Evolutionary conservation across 2,888 invertebrate species (phyloP).

Genomic region (Ichneumoninae sp.): DNA sequence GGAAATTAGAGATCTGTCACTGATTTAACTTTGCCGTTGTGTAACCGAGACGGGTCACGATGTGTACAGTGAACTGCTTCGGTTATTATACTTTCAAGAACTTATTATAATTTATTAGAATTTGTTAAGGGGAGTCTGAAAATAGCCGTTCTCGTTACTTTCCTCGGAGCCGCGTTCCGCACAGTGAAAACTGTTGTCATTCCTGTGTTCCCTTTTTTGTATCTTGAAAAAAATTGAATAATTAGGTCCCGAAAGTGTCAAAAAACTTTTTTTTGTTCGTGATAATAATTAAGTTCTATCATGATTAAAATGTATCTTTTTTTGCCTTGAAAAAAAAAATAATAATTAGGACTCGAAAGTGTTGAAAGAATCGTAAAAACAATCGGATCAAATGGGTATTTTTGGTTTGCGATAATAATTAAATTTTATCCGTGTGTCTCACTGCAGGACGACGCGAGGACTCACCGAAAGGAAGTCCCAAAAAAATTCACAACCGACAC

Average conservation of each 20-base stretch:
- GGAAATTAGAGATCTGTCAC: conserved; percentile 66
- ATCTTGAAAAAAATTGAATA: background rate
- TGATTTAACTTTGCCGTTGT: conserved; percentile 56
- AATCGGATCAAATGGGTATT: no score
- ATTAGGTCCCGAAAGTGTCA: background rate
- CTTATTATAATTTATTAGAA: conserved; percentile 41
- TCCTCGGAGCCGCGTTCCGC: background rate
- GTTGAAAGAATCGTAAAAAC: background rate
- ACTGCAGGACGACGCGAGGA: conserved; percentile 20
- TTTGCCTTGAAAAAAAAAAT: background rate
- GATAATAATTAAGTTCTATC: no score
- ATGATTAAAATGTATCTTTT: background rate
- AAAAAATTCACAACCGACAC: conserved; percentile 62
- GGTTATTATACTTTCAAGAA: conserved; percentile 51
- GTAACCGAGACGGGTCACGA: conserved; percentile 35
- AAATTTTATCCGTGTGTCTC: background rate
- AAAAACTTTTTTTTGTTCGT: background rate
- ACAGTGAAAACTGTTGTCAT: background rate
- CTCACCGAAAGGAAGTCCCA: conserved; percentile 71
- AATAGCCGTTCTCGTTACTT: background rate
- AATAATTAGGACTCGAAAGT: background rate
- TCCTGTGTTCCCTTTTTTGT: background rate
- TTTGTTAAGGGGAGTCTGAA: background rate
- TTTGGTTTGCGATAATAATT: background rate
- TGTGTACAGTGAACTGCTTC: conserved; percentile 1